Percentiles rank a stretch among this genome's conserved stretches.
Evolutionary conservation across 37 sponge, comb jelly and placozoan genomes (phyloP).

Genomic region (Diacarnus erythraeanus): DNA sequence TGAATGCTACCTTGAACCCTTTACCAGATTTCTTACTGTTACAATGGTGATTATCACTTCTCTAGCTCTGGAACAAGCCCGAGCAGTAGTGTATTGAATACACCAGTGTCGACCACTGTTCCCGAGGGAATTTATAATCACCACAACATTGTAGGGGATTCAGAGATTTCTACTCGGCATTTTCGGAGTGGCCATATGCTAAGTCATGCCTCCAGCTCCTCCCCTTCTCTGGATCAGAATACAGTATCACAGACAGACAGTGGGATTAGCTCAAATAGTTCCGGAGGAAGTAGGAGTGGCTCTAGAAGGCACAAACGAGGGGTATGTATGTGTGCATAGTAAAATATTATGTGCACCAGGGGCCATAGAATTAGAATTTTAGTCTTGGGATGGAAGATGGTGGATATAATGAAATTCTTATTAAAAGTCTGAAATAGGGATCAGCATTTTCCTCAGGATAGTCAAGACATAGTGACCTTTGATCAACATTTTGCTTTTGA

Average conservation of each 20-base stretch:
- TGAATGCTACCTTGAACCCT: no score
- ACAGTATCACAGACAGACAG: neutral
- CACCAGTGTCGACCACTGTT: neutral
- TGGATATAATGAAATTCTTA: neutral
- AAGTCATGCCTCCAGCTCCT: conserved; percentile 6
- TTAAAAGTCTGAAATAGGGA: no score
- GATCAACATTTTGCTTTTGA: no score
- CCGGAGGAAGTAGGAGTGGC: neutral
- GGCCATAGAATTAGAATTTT: no score
- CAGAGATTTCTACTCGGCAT: neutral
- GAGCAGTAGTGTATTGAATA: neutral
- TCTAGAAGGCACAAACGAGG: conserved; percentile 16
- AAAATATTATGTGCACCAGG: no score
- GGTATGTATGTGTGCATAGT: neutral
- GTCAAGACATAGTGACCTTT: no score
- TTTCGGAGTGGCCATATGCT: neutral
- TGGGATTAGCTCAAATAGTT: neutral
- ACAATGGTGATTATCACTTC: no score
- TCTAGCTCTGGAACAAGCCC: neutral
- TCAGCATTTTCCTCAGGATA: no score
- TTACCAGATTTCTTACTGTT: no score
- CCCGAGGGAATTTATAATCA: neutral
- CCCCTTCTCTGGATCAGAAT: conserved; percentile 13
- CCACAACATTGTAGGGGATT: neutral
- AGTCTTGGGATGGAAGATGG: no score